A percentile compares a stretch with the other conserved stretches of the same genome.
phyloP scores from a whole-genome alignment of 2,113 vertebrate genomes.

The Oxygymnocypris stewartii region DNA sequence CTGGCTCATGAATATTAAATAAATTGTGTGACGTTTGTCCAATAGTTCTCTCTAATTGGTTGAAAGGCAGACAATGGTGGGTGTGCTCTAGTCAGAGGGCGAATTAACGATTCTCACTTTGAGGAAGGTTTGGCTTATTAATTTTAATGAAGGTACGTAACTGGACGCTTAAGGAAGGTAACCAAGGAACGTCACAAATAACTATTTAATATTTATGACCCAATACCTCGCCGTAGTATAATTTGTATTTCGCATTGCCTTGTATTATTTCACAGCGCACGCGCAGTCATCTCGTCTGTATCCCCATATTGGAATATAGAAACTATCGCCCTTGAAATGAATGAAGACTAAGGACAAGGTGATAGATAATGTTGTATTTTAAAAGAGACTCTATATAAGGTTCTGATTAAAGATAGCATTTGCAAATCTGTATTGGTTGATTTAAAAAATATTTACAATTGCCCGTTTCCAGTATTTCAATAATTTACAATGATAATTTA shows the following conservation, averaged over 20 bases:
- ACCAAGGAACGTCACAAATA: neutral
- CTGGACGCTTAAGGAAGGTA: neutral
- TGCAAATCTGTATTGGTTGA: neutral
- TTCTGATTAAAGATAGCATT: neutral
- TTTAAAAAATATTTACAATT: too few species aligned
- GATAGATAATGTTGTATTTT: neutral
- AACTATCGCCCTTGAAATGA: slow-evolving; percentile 1
- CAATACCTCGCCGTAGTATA: neutral
- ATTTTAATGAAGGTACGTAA: neutral
- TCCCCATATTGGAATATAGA: neutral
- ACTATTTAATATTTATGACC: neutral
- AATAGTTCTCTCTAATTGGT: neutral
- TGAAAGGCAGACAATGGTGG: neutral
- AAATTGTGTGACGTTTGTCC: neutral
- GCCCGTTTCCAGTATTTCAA: neutral
- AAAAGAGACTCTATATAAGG: neutral
- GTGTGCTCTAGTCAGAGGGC: neutral
- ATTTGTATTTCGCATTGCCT: slow-evolving; percentile 15
- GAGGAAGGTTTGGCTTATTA: neutral
- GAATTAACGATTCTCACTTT: neutral
- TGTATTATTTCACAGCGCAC: slow-evolving; percentile 27
- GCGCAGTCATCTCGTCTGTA: neutral
- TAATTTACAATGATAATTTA: neutral
- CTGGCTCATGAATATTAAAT: neutral
- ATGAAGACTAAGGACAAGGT: neutral